Evolutionary conservation across 2,888 invertebrate species (phyloP).

Genomic region (Sceliomorpha sp.): DNA sequence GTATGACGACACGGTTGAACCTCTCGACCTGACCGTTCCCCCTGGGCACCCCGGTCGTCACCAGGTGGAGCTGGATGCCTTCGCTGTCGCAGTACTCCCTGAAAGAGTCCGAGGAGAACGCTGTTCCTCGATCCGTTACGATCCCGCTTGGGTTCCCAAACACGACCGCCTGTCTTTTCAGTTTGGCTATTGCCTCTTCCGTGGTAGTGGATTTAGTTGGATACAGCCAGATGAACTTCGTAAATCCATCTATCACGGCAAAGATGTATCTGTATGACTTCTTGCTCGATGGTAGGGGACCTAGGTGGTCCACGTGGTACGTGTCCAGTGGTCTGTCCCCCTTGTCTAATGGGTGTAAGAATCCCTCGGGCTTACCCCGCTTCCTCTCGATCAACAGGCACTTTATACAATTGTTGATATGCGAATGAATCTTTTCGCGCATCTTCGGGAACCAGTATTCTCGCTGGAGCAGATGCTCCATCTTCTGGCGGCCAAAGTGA

Average conservation of each 20-base stretch:
- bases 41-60: constrained; percentile 67
- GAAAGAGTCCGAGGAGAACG: constrained; percentile 42
- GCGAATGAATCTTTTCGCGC: constrained; percentile 40
- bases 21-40: constrained; percentile 74
- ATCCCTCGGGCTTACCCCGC: constrained; percentile 64
- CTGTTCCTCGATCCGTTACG: constrained; percentile 33
- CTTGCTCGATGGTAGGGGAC: constrained; percentile 64
- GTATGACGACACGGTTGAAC: constrained; percentile 69
- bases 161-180: constrained; percentile 35
- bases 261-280: constrained; percentile 68
- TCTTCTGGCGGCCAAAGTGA: too few species aligned
- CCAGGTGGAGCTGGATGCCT: constrained; percentile 50
- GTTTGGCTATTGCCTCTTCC: constrained; percentile 52
- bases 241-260: constrained; percentile 66
- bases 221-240: constrained; percentile 69
- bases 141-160: constrained; percentile 54
- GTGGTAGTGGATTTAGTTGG: constrained; percentile 63
- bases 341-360: constrained; percentile 64
- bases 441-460: constrained; percentile 47
- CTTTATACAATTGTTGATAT: constrained; percentile 55
- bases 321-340: constrained; percentile 64
- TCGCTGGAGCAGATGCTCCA: constrained; percentile 24
- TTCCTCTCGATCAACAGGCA: constrained; percentile 65
- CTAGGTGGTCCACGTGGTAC: constrained; percentile 69
- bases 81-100: constrained; percentile 32